A percentile compares a stretch with the other conserved stretches of the same genome.
Conservation (phyloP, 2,888 invertebrate genomes). For the Tipula unca region DNA sequence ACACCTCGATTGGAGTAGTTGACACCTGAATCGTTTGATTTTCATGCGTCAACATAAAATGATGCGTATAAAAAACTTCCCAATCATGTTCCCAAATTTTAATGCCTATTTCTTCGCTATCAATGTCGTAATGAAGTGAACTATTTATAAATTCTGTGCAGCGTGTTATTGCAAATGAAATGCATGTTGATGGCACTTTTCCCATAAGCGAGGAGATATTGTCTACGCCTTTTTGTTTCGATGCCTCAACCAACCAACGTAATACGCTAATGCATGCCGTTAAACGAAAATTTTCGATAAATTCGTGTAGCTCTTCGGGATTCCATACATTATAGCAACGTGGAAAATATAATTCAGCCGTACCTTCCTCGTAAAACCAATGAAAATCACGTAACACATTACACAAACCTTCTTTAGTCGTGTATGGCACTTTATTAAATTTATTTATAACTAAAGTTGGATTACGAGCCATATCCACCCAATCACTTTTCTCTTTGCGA, state of each 20-base stretch:
- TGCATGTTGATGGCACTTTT: constrained; percentile 60
- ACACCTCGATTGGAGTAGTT: constrained; percentile 32
- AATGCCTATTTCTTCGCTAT: constrained; percentile 52
- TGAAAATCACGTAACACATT: constrained; percentile 70
- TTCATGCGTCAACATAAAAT: constrained; percentile 58
- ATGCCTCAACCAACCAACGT: constrained; percentile 61
- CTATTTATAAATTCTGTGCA: constrained; percentile 67
- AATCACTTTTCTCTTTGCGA: constrained; percentile 60
- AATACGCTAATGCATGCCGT: constrained; percentile 80
- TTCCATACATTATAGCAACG: constrained; percentile 78
- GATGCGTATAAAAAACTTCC: constrained; percentile 73
- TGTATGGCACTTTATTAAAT: constrained; percentile 79
- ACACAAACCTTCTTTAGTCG: constrained; percentile 85
- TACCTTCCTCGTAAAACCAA: constrained; percentile 76
- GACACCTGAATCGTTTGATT: constrained; percentile 45
- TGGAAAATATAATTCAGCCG: constrained; percentile 74
- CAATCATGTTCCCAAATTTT: constrained; percentile 79
- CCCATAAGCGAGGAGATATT: constrained; percentile 50
- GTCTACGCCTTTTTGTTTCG: constrained; percentile 48
- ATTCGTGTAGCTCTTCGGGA: constrained; percentile 71
- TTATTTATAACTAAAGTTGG: constrained; percentile 67
- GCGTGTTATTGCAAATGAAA: constrained; percentile 75
- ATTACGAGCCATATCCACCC: constrained; percentile 40
- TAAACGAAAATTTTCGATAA: constrained; percentile 80
- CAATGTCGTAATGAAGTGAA: constrained; percentile 66